Percentiles rank a stretch among this genome's conserved stretches.
Evolutionary conservation across 2,888 invertebrate species (phyloP).

Genomic region (Athalia rosae): DNA sequence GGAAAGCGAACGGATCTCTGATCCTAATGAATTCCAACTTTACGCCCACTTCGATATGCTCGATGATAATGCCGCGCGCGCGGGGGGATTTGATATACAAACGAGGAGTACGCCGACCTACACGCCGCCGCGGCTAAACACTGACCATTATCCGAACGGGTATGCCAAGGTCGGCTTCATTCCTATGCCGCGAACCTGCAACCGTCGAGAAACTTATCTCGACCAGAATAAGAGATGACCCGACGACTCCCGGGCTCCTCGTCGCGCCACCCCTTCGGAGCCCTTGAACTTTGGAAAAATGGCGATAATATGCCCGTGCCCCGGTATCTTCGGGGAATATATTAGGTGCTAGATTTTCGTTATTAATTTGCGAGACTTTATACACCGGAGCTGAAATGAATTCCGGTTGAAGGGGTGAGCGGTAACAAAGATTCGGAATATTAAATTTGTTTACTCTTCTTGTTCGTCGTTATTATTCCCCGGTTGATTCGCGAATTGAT

Average conservation of each 20-base stretch:
- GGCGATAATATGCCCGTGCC: background rate
- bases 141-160: conserved; percentile 62
- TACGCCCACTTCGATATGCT: no score
- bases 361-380: background rate
- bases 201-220: conserved; percentile 7
- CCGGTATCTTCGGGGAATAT: background rate
- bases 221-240: conserved; percentile 29
- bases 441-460: conserved; percentile 24
- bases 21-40: no score
- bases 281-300: conserved; percentile 1
- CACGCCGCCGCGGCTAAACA: conserved; percentile 34
- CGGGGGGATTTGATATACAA: conserved; percentile 3
- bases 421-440: conserved; percentile 3
- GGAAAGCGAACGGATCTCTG: no score
- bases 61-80: no score
- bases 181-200: conserved; percentile 52
- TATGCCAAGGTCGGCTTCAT: conserved; percentile 70
- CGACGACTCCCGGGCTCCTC: conserved; percentile 13
- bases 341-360: background rate
- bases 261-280: conserved; percentile 8
- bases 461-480: background rate
- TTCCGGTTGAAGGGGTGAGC: background rate
- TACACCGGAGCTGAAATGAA: background rate
- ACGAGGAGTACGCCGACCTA: conserved; percentile 9
- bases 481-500: conserved; percentile 1